A percentile compares a stretch with the other conserved stretches of the same genome.
phyloP scores from a whole-genome alignment of 2,113 vertebrate species.

The Corydoras maculifer region DNA sequence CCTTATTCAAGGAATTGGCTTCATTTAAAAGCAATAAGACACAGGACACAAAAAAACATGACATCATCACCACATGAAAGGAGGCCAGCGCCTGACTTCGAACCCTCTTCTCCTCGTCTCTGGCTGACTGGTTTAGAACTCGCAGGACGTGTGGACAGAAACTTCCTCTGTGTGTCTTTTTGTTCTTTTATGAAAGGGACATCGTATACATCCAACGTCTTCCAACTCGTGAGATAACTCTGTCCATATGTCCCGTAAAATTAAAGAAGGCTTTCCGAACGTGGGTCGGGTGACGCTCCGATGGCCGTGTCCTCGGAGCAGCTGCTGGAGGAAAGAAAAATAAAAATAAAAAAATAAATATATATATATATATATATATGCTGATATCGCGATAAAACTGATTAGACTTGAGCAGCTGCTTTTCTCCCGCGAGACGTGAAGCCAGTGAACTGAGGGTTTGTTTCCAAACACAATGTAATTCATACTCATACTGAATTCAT shows the following conservation, averaged over 20 bases:
- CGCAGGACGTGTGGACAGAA: conserved; percentile 1
- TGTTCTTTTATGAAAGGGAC: neutral
- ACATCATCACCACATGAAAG: conserved; percentile 20
- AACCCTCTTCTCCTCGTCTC: conserved; percentile 19
- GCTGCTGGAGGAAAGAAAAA: conserved; percentile 1
- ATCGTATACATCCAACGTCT: neutral
- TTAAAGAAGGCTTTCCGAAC: neutral
- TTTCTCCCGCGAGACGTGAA: conserved; percentile 20
- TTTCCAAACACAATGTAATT: conserved; percentile 13
- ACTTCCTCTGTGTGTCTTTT: neutral
- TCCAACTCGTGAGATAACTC: too few species aligned
- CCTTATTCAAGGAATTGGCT: conserved; percentile 3
- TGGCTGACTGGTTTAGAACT: conserved; percentile 9
- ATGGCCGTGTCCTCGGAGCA: neutral
- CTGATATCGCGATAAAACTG: neutral
- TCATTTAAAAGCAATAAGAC: neutral
- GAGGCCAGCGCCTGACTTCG: conserved; percentile 3
- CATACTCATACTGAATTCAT: neutral
- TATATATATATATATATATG: neutral
- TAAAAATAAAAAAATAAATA: neutral
- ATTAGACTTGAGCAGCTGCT: conserved; percentile 19
- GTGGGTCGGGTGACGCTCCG: neutral
- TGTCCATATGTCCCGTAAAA: too few species aligned
- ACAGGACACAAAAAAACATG: conserved; percentile 4
- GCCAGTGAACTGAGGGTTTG: neutral